These are phyloP conservation scores for Pipistrellus pygmaeus DNA, from an alignment of 2,797 vertebrate genomes.

Conservation along the genomic window DNA sequence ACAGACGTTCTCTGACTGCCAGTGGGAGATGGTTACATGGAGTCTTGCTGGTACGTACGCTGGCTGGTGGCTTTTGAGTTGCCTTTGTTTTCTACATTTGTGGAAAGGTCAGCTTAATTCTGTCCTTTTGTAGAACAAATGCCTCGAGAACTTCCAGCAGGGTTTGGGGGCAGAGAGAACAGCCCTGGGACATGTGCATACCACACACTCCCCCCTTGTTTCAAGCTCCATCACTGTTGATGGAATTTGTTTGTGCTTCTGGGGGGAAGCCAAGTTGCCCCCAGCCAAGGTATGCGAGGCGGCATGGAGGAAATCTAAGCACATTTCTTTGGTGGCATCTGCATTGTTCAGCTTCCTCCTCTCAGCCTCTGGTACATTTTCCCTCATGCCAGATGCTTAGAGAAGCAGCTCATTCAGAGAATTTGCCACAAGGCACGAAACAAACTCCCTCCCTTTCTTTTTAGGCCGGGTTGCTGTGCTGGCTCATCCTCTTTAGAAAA, in stretches of 20 bases:
- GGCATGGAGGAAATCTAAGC: constrained; percentile 54
- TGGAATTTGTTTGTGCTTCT: constrained; percentile 57
- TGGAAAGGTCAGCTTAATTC: neutral
- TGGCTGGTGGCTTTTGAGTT: neutral
- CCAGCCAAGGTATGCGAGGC: neutral
- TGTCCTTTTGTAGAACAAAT: neutral
- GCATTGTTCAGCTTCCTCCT: constrained; percentile 73
- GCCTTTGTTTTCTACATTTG: neutral
- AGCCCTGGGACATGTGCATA: neutral
- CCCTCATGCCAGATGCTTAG: constrained; percentile 68
- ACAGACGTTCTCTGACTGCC: constrained; percentile 10
- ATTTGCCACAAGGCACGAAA: constrained; percentile 68
- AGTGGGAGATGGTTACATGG: neutral
- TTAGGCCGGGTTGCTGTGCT: constrained; percentile 96
- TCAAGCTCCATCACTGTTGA: neutral
- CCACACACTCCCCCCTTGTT: constrained; percentile 20
- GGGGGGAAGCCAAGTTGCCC: constrained; percentile 55
- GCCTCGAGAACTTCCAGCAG: neutral
- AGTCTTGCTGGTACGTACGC: neutral
- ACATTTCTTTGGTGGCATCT: constrained; percentile 50
- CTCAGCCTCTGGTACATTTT: constrained; percentile 14
- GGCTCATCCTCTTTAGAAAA: constrained; percentile 93
- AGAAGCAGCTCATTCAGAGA: constrained; percentile 69
- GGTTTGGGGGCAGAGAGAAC: neutral
- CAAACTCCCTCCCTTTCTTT: constrained; percentile 66